Evolutionary conservation across 1,140 invertebrate species (phyloP), one percentile per base, ranked within the genome.

Genomic region (Magallana angulata): DNA sequence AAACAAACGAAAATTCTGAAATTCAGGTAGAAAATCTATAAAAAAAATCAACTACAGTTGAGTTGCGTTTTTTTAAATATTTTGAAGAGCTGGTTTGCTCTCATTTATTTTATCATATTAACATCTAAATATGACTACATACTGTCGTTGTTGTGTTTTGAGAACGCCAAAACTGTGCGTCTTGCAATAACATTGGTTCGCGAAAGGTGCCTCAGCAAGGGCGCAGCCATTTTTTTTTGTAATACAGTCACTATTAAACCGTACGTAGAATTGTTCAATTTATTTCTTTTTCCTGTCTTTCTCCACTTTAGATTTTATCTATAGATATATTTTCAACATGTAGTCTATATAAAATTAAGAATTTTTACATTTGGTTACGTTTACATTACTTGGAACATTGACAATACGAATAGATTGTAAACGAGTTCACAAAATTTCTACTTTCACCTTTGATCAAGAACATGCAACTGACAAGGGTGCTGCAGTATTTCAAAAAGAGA

Each of bases 401-500:
- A 36, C 12, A 48, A 3, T 76, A 30, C 68, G 68, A 76, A 76
- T 76, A 76, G 9, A 76, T 7, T 30, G 3, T 30, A 9, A 30
- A 30, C 24, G 24, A 76, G 18, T 36, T 76, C 24, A 11, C 24
- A 18, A 48, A 36, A 36, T 9, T 9, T 36, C 4, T 76, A 76
- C 68, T 76, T 76, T 76, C 68, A 76, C 68, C 36, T 76, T 76
- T 7, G 8, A 24, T 24, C 24, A 24, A 9, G 14, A 36, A 76
- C 24, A 76, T 76, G 68, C 68, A 76, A 4, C 14, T 76, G 1
- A 76, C 68, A 76, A 18, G 68, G 14, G 68, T 76, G 24, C 68
- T 76, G 24, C 68, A 76, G 24, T 76, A 76, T 76, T 76, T 76
- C 24, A 76, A 76, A 76, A 76, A 76, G 68, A 76, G 68, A 76